A percentile compares a stretch with the other conserved stretches of the same genome.
Evolutionary conservation across 1,140 invertebrate species (phyloP).

Genomic region (Vanessa tameamea): DNA sequence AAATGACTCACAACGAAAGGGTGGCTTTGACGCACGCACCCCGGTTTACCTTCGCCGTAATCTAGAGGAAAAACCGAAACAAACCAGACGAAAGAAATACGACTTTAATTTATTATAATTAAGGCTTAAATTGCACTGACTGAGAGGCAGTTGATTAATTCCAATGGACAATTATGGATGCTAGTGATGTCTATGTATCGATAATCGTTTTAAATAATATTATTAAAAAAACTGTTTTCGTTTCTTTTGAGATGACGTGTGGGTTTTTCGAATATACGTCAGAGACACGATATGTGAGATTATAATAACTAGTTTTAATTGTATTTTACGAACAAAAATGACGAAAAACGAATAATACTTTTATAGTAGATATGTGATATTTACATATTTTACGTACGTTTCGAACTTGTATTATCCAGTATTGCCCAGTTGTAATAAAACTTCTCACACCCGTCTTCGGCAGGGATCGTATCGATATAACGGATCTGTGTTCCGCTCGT

Average conservation of each 20-base stretch:
- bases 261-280: background rate
- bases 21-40: constrained; percentile 43
- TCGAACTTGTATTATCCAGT: too few species aligned
- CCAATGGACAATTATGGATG: constrained; percentile 16
- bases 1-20: constrained; percentile 36
- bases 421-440: too few species aligned
- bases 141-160: constrained; percentile 22
- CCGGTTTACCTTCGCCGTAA: constrained; percentile 41
- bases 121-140: constrained; percentile 12
- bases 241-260: background rate
- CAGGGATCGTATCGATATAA: too few species aligned
- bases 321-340: background rate
- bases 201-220: constrained; percentile 12
- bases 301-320: background rate
- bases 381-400: too few species aligned
- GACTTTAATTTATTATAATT: background rate
- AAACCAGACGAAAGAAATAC: background rate
- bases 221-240: background rate
- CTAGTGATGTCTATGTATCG: constrained; percentile 22
- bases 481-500: too few species aligned
- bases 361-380: too few species aligned
- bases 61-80: constrained; percentile 40
- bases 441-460: too few species aligned
- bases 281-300: background rate
- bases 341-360: too few species aligned